phyloP scores from a whole-genome alignment of 2,797 vertebrate species.

The Typhlichthys eigenmanni region DNA sequence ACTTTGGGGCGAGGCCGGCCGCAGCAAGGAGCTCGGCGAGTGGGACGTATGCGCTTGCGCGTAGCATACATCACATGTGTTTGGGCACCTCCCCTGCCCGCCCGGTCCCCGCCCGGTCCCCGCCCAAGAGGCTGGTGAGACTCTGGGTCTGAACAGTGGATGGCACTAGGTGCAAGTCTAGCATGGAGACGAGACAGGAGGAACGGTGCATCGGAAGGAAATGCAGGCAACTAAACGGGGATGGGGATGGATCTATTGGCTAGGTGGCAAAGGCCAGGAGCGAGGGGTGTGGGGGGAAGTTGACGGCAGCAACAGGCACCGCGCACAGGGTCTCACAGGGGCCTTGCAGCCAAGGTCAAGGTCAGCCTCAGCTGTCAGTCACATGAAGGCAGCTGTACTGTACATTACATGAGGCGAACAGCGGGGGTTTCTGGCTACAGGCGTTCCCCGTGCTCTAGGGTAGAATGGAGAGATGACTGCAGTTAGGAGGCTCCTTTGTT shows the following conservation, averaged over 20 bases:
- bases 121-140: neutral
- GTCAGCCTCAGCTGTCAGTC: too few relatives aligned
- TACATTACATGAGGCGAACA: neutral
- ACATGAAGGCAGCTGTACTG: too few relatives aligned
- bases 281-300: too few relatives aligned
- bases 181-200: conserved; percentile 12
- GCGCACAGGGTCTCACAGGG: too few relatives aligned
- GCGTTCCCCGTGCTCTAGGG: conserved; percentile 6
- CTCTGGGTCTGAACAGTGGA: neutral
- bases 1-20: too few relatives aligned
- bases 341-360: too few relatives aligned
- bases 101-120: neutral
- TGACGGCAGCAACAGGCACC: too few relatives aligned
- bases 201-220: neutral
- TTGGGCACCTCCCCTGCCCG: neutral
- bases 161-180: neutral
- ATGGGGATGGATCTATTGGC: too few relatives aligned
- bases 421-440: conserved; percentile 9
- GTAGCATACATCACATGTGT: neutral
- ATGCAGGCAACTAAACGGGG: too few relatives aligned
- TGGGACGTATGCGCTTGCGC: neutral
- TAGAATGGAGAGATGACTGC: neutral
- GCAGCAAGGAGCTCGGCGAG: too few relatives aligned
- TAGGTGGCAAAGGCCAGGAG: too few relatives aligned
- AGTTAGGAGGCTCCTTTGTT: conserved; percentile 15